Percentiles rank a stretch among this genome's conserved stretches.
Conservation (phyloP, 1,140 invertebrate genomes). For the Ceratina japonica region DNA sequence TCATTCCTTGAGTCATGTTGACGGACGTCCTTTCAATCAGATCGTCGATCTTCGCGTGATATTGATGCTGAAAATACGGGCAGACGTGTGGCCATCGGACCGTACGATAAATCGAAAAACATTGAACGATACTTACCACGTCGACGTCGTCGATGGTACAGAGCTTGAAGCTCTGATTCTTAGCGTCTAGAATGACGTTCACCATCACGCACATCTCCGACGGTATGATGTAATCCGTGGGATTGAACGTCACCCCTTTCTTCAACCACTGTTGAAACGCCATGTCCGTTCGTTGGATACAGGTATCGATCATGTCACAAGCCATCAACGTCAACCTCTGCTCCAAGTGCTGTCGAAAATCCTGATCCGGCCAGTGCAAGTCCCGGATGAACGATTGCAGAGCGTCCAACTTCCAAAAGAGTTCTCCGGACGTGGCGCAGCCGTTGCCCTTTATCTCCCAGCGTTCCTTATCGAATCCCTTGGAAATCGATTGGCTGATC, state of each 20-base stretch:
- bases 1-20: constrained; percentile 95
- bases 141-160: constrained; percentile 98
- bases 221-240: constrained; percentile 98
- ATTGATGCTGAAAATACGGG: constrained; percentile 89
- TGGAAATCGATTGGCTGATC: constrained; percentile 98
- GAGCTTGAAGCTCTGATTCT: constrained; percentile 97
- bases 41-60: constrained; percentile 97
- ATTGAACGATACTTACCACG: constrained; percentile 86
- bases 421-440: constrained; percentile 98
- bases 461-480: constrained; percentile 98
- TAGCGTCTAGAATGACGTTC: constrained; percentile 97
- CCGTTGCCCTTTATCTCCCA: constrained; percentile 99
- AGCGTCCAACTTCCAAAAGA: constrained; percentile 99
- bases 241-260: constrained; percentile 96
- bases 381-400: constrained; percentile 98
- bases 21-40: constrained; percentile 95
- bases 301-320: constrained; percentile 99
- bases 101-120: no score
- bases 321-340: constrained; percentile 99
- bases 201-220: constrained; percentile 99
- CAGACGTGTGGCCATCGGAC: neutral
- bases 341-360: constrained; percentile 97
- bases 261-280: constrained; percentile 94
- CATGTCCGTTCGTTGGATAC: constrained; percentile 92
- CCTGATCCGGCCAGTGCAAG: constrained; percentile 99